A percentile compares a stretch with the other conserved stretches of the same genome.
These are phyloP conservation scores for Heliconius congener DNA, from an alignment of 1,140 invertebrate genomes.

Conservation along the genomic window DNA sequence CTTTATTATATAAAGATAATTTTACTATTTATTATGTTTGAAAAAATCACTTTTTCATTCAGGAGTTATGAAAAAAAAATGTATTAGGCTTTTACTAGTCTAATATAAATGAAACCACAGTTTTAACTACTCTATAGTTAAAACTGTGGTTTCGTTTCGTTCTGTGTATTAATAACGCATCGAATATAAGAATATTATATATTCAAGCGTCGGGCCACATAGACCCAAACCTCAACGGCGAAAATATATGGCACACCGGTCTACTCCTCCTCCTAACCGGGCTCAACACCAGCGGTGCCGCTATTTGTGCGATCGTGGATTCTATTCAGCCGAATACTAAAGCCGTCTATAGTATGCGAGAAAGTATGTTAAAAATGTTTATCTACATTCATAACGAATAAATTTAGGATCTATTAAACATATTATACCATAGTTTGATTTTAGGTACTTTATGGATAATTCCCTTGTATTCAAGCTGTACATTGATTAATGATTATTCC, in stretches of 20 bases:
- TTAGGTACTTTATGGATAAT: constrained; percentile 70
- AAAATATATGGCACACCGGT: constrained; percentile 69
- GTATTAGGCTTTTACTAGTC: no score
- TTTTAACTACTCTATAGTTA: no score
- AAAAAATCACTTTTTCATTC: no score
- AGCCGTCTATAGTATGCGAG: constrained; percentile 49
- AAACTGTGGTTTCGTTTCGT: no score
- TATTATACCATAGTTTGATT: background rate
- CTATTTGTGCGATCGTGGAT: constrained; percentile 64
- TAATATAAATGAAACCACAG: no score
- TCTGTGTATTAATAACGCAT: background rate
- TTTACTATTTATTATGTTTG: no score
- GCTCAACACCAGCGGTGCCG: constrained; percentile 51
- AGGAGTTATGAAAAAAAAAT: no score
- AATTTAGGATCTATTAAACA: background rate
- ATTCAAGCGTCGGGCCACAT: constrained; percentile 66
- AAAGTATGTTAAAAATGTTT: constrained; percentile 47
- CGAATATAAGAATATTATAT: constrained; percentile 22
- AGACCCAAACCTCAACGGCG: constrained; percentile 59
- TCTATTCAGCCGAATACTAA: constrained; percentile 50
- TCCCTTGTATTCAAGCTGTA: constrained; percentile 72
- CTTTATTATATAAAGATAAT: no score
- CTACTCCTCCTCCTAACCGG: constrained; percentile 51
- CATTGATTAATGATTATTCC: constrained; percentile 56
- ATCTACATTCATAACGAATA: background rate